Conservation (phyloP, 2,888 invertebrate genomes). For the Dendrolimus pini region DNA sequence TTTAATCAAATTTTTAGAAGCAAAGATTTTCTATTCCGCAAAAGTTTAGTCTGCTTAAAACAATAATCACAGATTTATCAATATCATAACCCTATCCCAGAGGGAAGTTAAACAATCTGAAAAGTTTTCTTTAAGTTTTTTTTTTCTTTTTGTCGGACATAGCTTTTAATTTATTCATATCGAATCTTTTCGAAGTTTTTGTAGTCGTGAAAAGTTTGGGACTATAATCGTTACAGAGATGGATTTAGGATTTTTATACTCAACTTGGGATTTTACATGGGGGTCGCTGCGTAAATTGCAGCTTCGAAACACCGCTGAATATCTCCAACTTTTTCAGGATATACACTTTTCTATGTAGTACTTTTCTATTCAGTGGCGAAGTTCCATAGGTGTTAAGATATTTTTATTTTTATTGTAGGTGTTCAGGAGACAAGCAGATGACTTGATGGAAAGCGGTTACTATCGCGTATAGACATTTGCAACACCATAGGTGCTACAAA, state of each 20-base stretch:
- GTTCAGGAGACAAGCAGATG: too few species aligned
- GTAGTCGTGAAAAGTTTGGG: constrained; percentile 17
- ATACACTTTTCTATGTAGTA: too few species aligned
- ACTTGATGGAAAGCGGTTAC: too few species aligned
- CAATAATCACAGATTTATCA: not conserved
- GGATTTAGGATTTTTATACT: too few species aligned
- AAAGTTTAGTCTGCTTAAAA: not conserved
- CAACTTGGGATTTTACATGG: too few species aligned
- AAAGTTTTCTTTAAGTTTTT: constrained; percentile 8
- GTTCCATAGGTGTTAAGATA: too few species aligned
- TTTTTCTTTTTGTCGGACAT: constrained; percentile 17
- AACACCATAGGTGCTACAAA: too few species aligned
- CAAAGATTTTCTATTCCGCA: not conserved
- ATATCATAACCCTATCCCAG: not conserved
- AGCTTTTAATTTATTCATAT: constrained; percentile 42
- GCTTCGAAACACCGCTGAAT: constrained; percentile 8
- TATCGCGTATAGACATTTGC: too few species aligned
- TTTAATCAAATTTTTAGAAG: too few species aligned
- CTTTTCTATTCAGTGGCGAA: too few species aligned
- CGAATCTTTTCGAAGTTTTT: constrained; percentile 6
- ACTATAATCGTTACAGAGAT: constrained; percentile 1
- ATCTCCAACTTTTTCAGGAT: too few species aligned
- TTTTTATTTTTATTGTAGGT: too few species aligned
- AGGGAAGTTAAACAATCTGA: not conserved
- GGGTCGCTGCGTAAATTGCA: constrained; percentile 3